Percentiles rank a stretch among this genome's conserved stretches.
phyloP scores from a whole-genome alignment of 2,113 vertebrate genomes.

The Melanerpes formicivorus region DNA sequence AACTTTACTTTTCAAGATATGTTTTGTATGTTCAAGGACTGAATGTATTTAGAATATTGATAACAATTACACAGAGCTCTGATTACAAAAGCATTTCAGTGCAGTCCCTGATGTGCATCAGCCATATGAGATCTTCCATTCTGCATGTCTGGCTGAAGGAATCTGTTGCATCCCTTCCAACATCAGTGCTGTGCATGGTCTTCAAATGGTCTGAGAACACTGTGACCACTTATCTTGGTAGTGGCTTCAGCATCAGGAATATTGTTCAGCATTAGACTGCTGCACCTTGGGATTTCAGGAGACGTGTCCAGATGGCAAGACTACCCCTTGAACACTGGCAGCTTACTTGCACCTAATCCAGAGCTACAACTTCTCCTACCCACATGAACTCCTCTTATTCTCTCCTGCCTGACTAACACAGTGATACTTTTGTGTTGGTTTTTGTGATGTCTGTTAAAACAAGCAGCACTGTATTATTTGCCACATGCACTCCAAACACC shows the following conservation, averaged over 20 bases:
- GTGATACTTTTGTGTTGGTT: not conserved
- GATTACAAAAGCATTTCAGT: not conserved
- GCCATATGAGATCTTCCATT: not conserved
- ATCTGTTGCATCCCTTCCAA: not conserved
- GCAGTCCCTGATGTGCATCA: not conserved
- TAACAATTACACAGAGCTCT: not conserved
- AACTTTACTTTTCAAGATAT: not conserved
- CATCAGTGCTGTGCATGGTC: not conserved
- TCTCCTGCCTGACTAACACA: not conserved
- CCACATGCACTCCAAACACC: not conserved
- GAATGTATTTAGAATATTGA: not conserved
- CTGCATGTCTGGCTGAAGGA: rapidly evolving
- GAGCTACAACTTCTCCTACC: not conserved
- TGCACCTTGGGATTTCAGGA: not conserved
- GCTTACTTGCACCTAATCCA: not conserved
- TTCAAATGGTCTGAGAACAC: slow-evolving; percentile 77
- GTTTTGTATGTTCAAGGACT: not conserved
- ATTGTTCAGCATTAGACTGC: slow-evolving; percentile 81
- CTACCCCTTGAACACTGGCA: not conserved
- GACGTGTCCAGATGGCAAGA: not conserved
- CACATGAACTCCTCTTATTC: not conserved
- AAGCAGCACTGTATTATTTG: not conserved
- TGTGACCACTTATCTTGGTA: slow-evolving; percentile 81
- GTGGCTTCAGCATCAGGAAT: slow-evolving; percentile 85
- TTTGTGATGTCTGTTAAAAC: not conserved